These are phyloP conservation scores for Chironomus riparius DNA, from an alignment of 2,888 invertebrate species.

Conservation along the genomic window DNA sequence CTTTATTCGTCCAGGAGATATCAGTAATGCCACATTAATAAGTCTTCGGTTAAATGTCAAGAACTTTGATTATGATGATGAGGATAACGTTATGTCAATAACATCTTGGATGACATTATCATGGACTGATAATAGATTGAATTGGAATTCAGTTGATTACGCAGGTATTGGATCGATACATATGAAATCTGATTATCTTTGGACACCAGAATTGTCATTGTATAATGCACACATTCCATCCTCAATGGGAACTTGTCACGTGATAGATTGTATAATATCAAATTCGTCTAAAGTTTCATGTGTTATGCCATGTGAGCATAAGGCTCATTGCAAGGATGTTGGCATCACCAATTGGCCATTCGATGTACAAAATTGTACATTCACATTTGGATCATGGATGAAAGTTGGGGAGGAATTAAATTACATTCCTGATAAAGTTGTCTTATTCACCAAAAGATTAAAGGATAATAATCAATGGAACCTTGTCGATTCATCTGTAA, in stretches of 20 bases:
- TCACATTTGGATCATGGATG: slow-evolving; percentile 56
- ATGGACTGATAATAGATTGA: slow-evolving; percentile 5
- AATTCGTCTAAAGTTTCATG: neutral
- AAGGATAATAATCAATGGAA: slow-evolving; percentile 53
- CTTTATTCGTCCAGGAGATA: neutral
- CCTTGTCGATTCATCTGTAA: slow-evolving; percentile 42
- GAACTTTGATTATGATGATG: slow-evolving; percentile 17
- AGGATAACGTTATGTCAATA: neutral
- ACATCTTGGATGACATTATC: neutral
- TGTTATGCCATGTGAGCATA: slow-evolving; percentile 4
- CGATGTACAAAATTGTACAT: slow-evolving; percentile 54
- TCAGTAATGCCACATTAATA: neutral
- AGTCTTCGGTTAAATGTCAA: neutral
- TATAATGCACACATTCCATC: slow-evolving; percentile 15
- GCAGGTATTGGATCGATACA: neutral
- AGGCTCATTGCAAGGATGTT: slow-evolving; percentile 44
- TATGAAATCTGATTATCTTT: neutral
- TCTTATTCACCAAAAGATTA: slow-evolving; percentile 37
- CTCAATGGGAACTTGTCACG: neutral
- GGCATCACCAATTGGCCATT: slow-evolving; percentile 55
- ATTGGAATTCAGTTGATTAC: slow-evolving; percentile 8
- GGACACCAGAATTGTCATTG: slow-evolving; percentile 8
- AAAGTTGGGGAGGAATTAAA: slow-evolving; percentile 52
- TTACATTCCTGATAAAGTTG: slow-evolving; percentile 30
- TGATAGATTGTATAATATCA: neutral